Base-by-base conservation (phyloP, 2,888 invertebrate genomes). In the Andrena camellia region DNA sequence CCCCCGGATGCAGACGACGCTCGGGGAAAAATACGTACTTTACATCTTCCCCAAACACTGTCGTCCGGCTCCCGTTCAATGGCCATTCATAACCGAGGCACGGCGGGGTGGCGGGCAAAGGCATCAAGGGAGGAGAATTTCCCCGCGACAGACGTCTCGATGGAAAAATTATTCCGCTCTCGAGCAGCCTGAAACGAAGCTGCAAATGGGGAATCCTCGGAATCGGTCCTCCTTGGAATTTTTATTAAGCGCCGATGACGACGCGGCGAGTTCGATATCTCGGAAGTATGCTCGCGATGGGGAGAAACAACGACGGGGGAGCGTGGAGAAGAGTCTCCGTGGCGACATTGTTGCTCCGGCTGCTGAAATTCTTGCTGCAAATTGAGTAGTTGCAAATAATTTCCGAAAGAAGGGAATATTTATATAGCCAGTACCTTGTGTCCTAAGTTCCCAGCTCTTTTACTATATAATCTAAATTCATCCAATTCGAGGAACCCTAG, bases 151-250 rank as follows among this genome's bases (percentile, higher is more conserved):
- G 78, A 81, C 72, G 72, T 82, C 78, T 70, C 66, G 72, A 82
- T 76, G 77, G 82, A 82, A 77, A 82, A 83, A 83, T 83, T 82
- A 83, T 83, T 83, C 82, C 73, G 54, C 68, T 70, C 82, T 81
- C 76, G 79, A 70, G 33, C 70, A 20, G 20, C 13, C 75, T 66
- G 76, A 68, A 82, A 74, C 82, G 82, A 73, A 72, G 52, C 81
- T 67, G 67, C 70, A 54, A 68, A 71, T 52, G 62, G 82, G 52
- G 69, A 69, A 81, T 76, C 75, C 75, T 50, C 17, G 20, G 67
- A 29, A 59, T 26, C 67, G 54, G 20, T 52, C n/a, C 64, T 59
- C 60, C 72, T 64, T 72, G 60, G 77, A 69, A 83, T 77, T 77
- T 70, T 73, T 74, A 74, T 76, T 67, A 68, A 83, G 23, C 69